Base-by-base conservation (phyloP, 2,888 invertebrate species). In the Sceliomorpha sp. region DNA sequence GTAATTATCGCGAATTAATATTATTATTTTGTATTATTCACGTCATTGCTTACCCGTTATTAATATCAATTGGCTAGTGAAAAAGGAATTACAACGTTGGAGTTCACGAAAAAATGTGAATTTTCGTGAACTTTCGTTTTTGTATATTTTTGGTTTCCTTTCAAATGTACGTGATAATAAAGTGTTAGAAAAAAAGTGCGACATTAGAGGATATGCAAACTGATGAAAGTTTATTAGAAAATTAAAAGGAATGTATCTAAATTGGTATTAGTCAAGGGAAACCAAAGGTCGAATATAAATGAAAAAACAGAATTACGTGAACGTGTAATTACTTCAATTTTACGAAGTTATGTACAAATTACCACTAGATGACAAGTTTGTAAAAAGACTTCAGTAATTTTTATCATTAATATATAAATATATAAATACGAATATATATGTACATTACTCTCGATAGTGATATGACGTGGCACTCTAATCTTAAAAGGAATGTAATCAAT, bases 261-360 rank as follows among this genome's bases (percentile, higher is more conserved):
- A 75, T 76, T 74, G 55, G 39, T 66, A 59, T 70, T 77, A 77
- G 75, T 76, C 74, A 70, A 73, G 68, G 73, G 47, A 77, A 77
- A 76, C 76, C 77, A 75, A 76, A 78, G 72, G 15, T 60, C 13
- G 37, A 44, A 47, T 31, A 59, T 34, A 50, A 71, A 53, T 32
- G 60, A 71, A 53, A 60, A 48, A 9, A 36, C 50, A 64, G 59
- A 50, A 68, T 20, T 72, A 62, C 74, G 74, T 39, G 58, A 70
- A 53, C 27, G 48, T 68, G 71, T 69, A 72, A 67, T 70, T 58
- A 62, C 66, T 63, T 34, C 70, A 74, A 70, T 79, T 80, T 59
- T 78, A 75, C 70, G 76, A 79, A 74, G 73, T 72, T 80, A 74
- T 87, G 87, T 87, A 87, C 86, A 87, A 87, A 87, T 82, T 82